A percentile compares a stretch with the other conserved stretches of the same genome.
phyloP scores from a whole-genome alignment of 2,113 vertebrate genomes.

The Choloepus hoffmanni region DNA sequence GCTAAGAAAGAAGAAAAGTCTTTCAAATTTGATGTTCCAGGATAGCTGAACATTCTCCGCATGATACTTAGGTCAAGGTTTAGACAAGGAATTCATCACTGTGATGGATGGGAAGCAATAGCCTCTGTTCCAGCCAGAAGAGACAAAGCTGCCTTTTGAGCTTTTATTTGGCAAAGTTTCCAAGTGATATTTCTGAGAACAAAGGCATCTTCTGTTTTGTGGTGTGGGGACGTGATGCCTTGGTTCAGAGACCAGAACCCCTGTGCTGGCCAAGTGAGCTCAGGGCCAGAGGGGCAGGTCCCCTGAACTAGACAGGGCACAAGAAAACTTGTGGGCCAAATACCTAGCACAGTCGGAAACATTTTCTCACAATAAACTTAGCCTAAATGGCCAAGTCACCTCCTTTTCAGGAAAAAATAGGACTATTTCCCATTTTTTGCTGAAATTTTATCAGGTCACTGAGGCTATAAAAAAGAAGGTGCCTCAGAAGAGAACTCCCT shows the following conservation, averaged over 20 bases:
- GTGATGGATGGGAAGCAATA: not conserved
- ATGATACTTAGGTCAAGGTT: not conserved
- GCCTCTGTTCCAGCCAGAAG: not conserved
- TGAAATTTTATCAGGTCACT: not conserved
- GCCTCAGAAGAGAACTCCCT: not conserved
- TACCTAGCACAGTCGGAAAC: not conserved
- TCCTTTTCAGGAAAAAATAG: not conserved
- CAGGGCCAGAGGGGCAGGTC: not conserved
- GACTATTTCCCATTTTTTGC: not conserved
- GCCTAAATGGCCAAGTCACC: not conserved
- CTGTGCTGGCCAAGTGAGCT: not conserved
- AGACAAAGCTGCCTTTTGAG: slow-evolving; percentile 29
- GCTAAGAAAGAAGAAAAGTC: not conserved
- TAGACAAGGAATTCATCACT: not conserved
- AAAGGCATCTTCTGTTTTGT: not conserved
- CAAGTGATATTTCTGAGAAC: not conserved
- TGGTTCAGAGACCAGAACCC: not conserved
- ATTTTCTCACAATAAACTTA: not conserved
- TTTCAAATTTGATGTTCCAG: not conserved
- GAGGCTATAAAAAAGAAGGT: not conserved
- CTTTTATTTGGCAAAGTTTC: slow-evolving; percentile 3
- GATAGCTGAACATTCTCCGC: not conserved
- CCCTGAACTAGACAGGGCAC: not conserved
- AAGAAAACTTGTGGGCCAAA: not conserved
- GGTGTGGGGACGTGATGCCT: not conserved